phyloP scores from a whole-genome alignment of 2,797 vertebrate species.

The Psittacula echo region DNA sequence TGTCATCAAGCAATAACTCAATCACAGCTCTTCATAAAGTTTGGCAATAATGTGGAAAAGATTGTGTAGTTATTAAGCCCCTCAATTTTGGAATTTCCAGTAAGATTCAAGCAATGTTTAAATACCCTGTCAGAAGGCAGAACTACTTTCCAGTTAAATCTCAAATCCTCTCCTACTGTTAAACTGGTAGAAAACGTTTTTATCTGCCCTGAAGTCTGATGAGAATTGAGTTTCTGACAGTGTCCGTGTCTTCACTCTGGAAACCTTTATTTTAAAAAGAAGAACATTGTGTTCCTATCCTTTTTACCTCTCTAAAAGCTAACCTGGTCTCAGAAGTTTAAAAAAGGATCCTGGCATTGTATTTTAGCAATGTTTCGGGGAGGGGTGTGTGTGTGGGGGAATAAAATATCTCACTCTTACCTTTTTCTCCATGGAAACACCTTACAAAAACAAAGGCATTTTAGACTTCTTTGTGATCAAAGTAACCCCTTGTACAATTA shows the following conservation, averaged over 20 bases:
- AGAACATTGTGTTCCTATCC: neutral
- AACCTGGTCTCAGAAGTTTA: neutral
- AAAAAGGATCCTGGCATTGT: neutral
- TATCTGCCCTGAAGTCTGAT: neutral
- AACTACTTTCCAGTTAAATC: neutral
- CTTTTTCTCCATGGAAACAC: neutral
- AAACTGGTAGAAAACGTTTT: neutral
- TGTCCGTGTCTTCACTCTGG: neutral
- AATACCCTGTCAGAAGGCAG: neutral
- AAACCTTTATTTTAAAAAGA: neutral
- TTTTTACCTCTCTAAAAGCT: neutral
- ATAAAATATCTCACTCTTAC: neutral
- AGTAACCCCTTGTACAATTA: neutral
- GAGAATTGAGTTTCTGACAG: neutral
- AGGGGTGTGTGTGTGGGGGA: neutral
- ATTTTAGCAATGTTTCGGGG: neutral
- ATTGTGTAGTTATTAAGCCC: neutral
- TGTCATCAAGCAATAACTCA: constrained; percentile 29
- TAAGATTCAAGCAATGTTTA: neutral
- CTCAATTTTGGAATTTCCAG: neutral
- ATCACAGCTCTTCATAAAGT: neutral
- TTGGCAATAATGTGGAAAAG: neutral
- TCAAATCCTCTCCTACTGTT: neutral
- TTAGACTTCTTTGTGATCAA: neutral
- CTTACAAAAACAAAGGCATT: neutral